These are phyloP conservation scores for Cichlasoma orientale DNA, from an alignment of 2,797 vertebrate genomes.

Conservation along the genomic window DNA sequence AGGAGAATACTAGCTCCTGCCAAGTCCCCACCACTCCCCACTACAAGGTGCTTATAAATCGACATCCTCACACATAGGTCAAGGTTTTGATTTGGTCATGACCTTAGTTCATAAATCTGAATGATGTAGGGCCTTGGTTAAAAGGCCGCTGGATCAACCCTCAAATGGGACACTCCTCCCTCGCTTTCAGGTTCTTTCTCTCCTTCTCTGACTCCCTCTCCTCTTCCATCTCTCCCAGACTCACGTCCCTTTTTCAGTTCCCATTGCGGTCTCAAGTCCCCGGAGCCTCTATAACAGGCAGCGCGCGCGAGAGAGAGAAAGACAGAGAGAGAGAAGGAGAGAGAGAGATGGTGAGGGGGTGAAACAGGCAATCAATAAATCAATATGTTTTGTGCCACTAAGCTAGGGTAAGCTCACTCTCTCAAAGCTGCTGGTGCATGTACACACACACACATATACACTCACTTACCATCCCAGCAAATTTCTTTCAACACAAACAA, in stretches of 20 bases:
- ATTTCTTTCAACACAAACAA: conserved; percentile 69
- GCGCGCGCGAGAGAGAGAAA: conserved; percentile 28
- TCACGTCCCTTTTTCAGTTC: conserved; percentile 62
- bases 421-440: conserved; percentile 59
- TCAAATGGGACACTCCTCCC: conserved; percentile 62
- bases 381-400: conserved; percentile 83
- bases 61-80: conserved; percentile 77
- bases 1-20: conserved; percentile 68
- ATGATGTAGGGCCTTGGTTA: conserved; percentile 80
- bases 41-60: conserved; percentile 82
- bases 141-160: conserved; percentile 73
- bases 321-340: background rate
- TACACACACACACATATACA: conserved; percentile 44
- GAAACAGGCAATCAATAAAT: conserved; percentile 84
- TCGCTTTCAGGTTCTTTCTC: conserved; percentile 51
- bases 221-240: conserved; percentile 47
- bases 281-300: conserved; percentile 67
- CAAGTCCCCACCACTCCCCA: conserved; percentile 66
- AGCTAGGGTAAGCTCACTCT: conserved; percentile 79
- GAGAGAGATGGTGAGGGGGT: conserved; percentile 67
- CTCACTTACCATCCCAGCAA: conserved; percentile 63
- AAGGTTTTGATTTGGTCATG: conserved; percentile 86
- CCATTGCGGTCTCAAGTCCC: conserved; percentile 66
- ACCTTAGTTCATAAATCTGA: conserved; percentile 85
- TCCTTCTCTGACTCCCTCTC: conserved; percentile 49